Evolutionary conservation across 2,888 invertebrate species (phyloP).

Genomic region (Chorisops tibialis): DNA sequence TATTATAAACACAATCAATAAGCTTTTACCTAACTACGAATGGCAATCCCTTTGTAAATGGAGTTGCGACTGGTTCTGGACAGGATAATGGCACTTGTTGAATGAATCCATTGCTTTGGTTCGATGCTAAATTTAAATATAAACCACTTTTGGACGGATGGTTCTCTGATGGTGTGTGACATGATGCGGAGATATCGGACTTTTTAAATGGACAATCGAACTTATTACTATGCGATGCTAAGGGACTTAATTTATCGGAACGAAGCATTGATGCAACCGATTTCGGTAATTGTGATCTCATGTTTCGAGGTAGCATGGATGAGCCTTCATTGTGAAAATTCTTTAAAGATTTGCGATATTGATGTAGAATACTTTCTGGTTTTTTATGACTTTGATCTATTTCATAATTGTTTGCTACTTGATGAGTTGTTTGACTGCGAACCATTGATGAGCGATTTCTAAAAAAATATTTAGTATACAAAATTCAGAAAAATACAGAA

Average conservation of each 20-base stretch:
- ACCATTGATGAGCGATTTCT: slow-evolving; percentile 3
- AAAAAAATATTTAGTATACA: not conserved
- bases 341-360: slow-evolving; percentile 19
- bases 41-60: not conserved
- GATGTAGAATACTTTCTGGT: not conserved
- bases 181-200: not conserved
- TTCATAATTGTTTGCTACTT: not conserved
- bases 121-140: slow-evolving; percentile 26
- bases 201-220: not conserved
- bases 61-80: slow-evolving; percentile 27
- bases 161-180: not conserved
- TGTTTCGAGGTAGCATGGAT: not conserved
- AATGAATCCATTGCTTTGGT: slow-evolving; percentile 21
- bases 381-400: not conserved
- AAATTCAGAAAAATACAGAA: not conserved
- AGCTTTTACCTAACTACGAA: not conserved
- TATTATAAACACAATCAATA: not conserved
- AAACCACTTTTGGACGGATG: slow-evolving; percentile 30
- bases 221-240: no score
- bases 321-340: not conserved
- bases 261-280: slow-evolving; percentile 8
- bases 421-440: slow-evolving; percentile 19
- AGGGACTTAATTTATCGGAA: not conserved
- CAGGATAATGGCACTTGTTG: slow-evolving; percentile 33
- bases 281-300: slow-evolving; percentile 8